These are phyloP conservation scores for Agrypnus murinus DNA, from an alignment of 2,888 invertebrate genomes.

Conservation along the genomic window DNA sequence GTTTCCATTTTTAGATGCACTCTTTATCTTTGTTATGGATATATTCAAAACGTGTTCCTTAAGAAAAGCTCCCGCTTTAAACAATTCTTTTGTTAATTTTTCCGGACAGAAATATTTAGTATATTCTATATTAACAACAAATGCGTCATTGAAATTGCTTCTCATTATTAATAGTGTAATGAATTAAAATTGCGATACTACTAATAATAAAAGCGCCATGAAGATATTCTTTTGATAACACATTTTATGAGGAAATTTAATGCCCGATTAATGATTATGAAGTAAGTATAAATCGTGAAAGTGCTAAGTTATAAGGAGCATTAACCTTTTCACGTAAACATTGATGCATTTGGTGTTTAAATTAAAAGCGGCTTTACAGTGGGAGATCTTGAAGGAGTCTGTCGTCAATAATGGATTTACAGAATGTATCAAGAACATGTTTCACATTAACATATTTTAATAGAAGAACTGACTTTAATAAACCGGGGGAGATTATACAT, in stretches of 20 bases:
- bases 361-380: constrained; percentile 38
- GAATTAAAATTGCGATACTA: neutral
- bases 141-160: neutral
- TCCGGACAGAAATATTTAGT: neutral
- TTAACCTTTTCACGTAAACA: constrained; percentile 42
- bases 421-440: constrained; percentile 31
- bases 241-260: constrained; percentile 22
- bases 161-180: neutral
- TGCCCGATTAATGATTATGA: constrained; percentile 17
- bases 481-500: neutral
- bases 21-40: constrained; percentile 26
- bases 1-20: constrained; percentile 36
- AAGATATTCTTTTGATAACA: constrained; percentile 16
- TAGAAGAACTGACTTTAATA: constrained; percentile 8
- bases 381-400: constrained; percentile 38
- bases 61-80: neutral
- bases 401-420: constrained; percentile 46
- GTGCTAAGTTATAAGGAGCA: constrained; percentile 31
- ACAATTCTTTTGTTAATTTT: neutral
- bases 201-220: neutral
- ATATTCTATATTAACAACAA: neutral
- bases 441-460: constrained; percentile 37
- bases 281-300: constrained; percentile 31
- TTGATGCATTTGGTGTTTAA: constrained; percentile 44
- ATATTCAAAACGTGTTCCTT: constrained; percentile 15